These are phyloP conservation scores for Ophraella communa DNA, from an alignment of 2,888 invertebrate genomes.

Conservation along the genomic window DNA sequence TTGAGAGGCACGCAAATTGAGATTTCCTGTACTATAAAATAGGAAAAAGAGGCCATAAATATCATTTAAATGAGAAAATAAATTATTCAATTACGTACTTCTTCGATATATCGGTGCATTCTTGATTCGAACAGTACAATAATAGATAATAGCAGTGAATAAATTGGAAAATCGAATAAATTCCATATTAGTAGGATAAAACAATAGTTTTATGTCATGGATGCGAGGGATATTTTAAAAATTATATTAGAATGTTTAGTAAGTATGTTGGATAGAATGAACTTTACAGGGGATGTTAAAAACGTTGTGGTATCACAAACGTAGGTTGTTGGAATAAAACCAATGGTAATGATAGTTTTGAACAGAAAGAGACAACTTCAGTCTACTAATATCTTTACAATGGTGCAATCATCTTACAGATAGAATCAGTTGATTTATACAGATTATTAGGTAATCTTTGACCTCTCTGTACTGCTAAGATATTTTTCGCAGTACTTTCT, in stretches of 20 bases:
- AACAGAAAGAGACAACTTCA: no score
- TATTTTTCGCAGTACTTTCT: no score
- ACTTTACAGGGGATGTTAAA: no score
- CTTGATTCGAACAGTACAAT: slow-evolving; percentile 38
- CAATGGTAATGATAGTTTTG: no score
- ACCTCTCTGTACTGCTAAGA: no score
- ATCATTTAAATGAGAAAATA: slow-evolving; percentile 48
- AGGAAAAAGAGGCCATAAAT: slow-evolving; percentile 42
- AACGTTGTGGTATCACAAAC: no score
- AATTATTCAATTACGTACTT: slow-evolving; percentile 49
- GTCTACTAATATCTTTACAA: no score
- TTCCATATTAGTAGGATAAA: slow-evolving; percentile 16
- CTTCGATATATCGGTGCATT: slow-evolving; percentile 43
- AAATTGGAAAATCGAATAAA: slow-evolving; percentile 32
- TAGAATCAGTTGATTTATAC: no score
- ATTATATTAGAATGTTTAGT: not conserved
- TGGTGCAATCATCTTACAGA: no score
- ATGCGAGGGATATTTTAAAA: not conserved
- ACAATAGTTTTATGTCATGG: not conserved
- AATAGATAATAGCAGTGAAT: slow-evolving; percentile 39
- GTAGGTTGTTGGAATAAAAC: no score
- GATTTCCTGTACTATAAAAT: slow-evolving; percentile 42
- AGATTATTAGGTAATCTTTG: no score
- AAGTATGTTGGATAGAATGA: not conserved
- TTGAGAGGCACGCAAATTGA: slow-evolving; percentile 41